Evolutionary conservation across 2,797 vertebrate species (phyloP), one percentile per base, ranked within the genome.

Genomic region (Silurus lanzhouensis): DNA sequence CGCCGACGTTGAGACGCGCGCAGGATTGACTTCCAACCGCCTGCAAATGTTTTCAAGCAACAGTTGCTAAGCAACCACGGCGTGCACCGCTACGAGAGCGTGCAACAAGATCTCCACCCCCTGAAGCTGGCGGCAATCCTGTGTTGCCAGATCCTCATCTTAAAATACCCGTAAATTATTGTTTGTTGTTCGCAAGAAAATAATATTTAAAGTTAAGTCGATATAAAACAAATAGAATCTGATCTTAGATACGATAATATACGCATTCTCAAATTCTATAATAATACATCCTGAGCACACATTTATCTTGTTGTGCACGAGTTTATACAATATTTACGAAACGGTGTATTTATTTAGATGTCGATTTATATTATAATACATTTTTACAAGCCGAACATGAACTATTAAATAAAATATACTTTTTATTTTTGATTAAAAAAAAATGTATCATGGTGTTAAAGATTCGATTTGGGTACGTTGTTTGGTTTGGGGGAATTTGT

Each of bases 41-140:
- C 31, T 12, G 15, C 6, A 58, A 19, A 31, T 4, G 80, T 88
- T 86, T 87, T 60, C 17, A 60, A 90, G 94, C 92, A 94, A 87
- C 93, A 78, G 82, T 48, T 48, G 58, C 90, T 90, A 89, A 60
- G 81, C 61, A 81, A 81, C 78, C 15, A 6, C 44, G 0, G 44
- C 61, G n/a, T 46, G 20, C 58, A n/a, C 22, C n/a, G 6, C 48
- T 55, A 5, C 15, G 22, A 17, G 48, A 15, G 48, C n/a, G 44
- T 66, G n/a, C 44, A 66, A 52, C 44, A 6, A 12, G 78, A 52
- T 25, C 58, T 60, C 9, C 22, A 20, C 66, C n/a, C 66, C 2
- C 44, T 0, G 22, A 31, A 61, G 76, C 0, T 38, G 13, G 1
- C 76, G 2, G 46, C 9, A 13, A 25, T 20, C 1, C 14, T 14